These are phyloP conservation scores for Leiothrix lutea DNA, from an alignment of 2,113 vertebrate species.

Conservation along the genomic window DNA sequence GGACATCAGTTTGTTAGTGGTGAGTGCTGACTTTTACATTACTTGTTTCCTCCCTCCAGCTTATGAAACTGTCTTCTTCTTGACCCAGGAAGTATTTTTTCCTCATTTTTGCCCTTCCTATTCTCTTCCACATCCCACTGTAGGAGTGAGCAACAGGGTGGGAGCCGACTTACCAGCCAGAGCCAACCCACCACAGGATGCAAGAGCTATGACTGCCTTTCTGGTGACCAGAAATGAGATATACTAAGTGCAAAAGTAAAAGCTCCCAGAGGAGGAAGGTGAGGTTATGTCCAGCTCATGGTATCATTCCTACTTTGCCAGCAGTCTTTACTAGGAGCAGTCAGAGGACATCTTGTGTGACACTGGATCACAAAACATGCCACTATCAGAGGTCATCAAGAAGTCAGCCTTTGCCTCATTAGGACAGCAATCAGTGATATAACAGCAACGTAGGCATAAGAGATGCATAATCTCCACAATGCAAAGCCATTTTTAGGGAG, in stretches of 20 bases:
- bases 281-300: background rate
- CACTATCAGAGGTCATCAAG: background rate
- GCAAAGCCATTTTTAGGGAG: background rate
- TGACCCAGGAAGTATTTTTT: background rate
- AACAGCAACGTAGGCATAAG: background rate
- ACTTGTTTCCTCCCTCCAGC: background rate
- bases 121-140: background rate
- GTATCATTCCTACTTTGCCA: background rate
- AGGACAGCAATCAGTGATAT: background rate
- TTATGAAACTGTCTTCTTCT: background rate
- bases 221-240: background rate
- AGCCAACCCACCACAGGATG: background rate
- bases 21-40: background rate
- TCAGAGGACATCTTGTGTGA: background rate
- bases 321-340: background rate
- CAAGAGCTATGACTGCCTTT: background rate
- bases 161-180: background rate
- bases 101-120: background rate
- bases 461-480: background rate
- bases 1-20: background rate
- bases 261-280: background rate
- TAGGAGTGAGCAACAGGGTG: accelerated
- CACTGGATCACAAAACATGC: background rate
- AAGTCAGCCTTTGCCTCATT: background rate
- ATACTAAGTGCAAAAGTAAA: background rate